Conservation (phyloP, 2,888 invertebrate genomes). For the Noctuana brunneofusca region DNA sequence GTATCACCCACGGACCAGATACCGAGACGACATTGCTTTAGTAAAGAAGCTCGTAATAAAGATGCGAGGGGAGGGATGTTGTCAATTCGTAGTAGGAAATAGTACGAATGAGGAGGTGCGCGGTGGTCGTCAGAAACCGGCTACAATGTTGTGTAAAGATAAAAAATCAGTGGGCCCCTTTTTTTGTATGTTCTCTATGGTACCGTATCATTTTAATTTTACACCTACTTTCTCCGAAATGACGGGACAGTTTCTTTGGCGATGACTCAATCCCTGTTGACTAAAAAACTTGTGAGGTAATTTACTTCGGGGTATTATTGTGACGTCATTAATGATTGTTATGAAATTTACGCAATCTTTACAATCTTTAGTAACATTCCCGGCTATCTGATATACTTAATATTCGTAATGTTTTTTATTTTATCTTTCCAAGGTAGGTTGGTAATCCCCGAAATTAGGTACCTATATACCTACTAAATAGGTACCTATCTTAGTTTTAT, state of each 20-base stretch:
- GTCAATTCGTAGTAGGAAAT: no score
- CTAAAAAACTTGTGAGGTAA: constrained; percentile 1
- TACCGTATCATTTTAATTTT: constrained; percentile 9
- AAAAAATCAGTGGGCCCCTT: background rate
- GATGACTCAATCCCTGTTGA: constrained; percentile 18
- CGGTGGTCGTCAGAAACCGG: no score
- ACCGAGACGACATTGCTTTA: background rate
- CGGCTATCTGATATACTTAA: background rate
- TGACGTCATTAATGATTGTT: background rate
- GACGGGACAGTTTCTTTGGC: constrained; percentile 4
- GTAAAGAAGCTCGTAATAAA: background rate
- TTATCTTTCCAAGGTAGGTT: background rate
- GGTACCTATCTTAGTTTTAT: no score
- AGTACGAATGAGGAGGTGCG: no score
- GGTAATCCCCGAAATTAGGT: constrained; percentile 3
- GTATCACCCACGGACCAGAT: constrained; percentile 13
- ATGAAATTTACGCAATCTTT: background rate
- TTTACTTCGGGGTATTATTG: constrained; percentile 3
- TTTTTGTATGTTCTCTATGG: background rate
- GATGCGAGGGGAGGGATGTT: no score
- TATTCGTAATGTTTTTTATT: background rate
- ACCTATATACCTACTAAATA: no score
- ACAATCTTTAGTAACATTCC: background rate
- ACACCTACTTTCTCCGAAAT: constrained; percentile 56
- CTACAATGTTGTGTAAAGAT: no score